phyloP scores from a whole-genome alignment of 2,888 invertebrate genomes.

The Drosophila longiperda region DNA sequence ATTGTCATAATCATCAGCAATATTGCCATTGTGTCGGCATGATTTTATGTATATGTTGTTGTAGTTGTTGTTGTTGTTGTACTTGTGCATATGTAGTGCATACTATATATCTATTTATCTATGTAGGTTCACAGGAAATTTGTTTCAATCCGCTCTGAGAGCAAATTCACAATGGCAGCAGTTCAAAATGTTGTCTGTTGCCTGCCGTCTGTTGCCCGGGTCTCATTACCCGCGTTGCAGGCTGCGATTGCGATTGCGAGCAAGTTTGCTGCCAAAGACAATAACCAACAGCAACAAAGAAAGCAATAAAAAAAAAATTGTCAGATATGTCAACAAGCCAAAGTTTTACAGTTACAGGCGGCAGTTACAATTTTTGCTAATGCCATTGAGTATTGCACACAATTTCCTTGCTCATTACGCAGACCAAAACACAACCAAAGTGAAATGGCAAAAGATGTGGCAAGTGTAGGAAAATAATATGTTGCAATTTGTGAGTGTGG shows the following conservation, averaged over 20 bases:
- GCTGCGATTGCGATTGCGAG: slow-evolving; percentile 52
- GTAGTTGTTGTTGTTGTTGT: slow-evolving; percentile 43
- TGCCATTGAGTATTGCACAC: slow-evolving; percentile 40
- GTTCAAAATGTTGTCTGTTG: slow-evolving; percentile 57
- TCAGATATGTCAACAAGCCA: slow-evolving; percentile 68
- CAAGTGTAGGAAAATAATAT: slow-evolving; percentile 54
- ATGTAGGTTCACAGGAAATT: slow-evolving; percentile 41
- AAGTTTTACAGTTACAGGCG: slow-evolving; percentile 43
- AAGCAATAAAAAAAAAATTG: slow-evolving; percentile 35
- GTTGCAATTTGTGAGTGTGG: slow-evolving; percentile 45
- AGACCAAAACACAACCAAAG: slow-evolving; percentile 53
- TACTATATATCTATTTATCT: slow-evolving; percentile 27
- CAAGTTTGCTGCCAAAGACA: slow-evolving; percentile 40
- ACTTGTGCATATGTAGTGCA: slow-evolving; percentile 17
- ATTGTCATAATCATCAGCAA: slow-evolving; percentile 79
- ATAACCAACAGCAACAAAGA: slow-evolving; percentile 40
- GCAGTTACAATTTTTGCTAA: slow-evolving; percentile 58
- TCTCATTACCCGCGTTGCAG: slow-evolving; percentile 70
- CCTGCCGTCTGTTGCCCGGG: slow-evolving; percentile 21
- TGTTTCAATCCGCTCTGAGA: slow-evolving; percentile 56
- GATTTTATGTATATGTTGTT: slow-evolving; percentile 15
- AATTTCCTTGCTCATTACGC: slow-evolving; percentile 68
- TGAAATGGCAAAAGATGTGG: slow-evolving; percentile 49
- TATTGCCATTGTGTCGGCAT: slow-evolving; percentile 58
- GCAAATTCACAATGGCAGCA: slow-evolving; percentile 46